Percentiles rank a stretch among this genome's conserved stretches.
Evolutionary conservation across 2,797 vertebrate genomes (phyloP).

Genomic region (Bradypodion pumilum): DNA sequence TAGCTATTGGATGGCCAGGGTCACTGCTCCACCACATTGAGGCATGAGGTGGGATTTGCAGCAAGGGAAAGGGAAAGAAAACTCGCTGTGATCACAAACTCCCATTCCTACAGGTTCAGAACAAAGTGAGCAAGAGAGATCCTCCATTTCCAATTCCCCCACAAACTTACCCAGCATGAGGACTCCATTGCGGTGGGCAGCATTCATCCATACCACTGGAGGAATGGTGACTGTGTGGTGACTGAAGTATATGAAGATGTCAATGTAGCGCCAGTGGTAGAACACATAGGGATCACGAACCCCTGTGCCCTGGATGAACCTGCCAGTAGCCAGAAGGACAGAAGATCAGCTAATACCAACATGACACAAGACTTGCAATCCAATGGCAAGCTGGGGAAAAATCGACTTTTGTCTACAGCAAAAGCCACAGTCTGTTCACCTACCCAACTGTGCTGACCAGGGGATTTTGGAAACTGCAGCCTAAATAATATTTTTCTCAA

Average conservation of each 20-base stretch:
- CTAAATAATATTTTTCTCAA: background rate
- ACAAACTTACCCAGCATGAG: conserved; percentile 81
- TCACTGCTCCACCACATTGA: too few relatives aligned
- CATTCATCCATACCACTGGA: conserved; percentile 90
- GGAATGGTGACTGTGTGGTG: conserved; percentile 90
- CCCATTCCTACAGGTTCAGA: background rate
- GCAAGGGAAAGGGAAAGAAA: background rate
- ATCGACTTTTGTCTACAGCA: background rate
- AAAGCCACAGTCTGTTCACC: background rate
- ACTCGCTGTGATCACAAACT: too few relatives aligned
- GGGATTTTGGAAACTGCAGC: background rate
- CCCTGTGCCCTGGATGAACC: conserved; percentile 88
- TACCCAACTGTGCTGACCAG: background rate
- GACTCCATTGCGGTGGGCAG: conserved; percentile 89
- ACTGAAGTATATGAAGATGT: conserved; percentile 96
- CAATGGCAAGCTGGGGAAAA: background rate
- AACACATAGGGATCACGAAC: conserved; percentile 82
- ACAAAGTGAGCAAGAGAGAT: background rate
- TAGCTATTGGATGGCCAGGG: too few relatives aligned
- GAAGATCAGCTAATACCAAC: background rate
- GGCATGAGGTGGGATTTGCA: too few relatives aligned
- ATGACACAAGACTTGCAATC: background rate
- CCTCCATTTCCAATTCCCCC: accelerated
- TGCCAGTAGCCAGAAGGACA: conserved; percentile 49
- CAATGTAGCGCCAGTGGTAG: conserved; percentile 94